Evolutionary conservation across 2,113 vertebrate species (phyloP), one percentile per base, ranked within the genome.

Genomic region (Cacatua alba): DNA sequence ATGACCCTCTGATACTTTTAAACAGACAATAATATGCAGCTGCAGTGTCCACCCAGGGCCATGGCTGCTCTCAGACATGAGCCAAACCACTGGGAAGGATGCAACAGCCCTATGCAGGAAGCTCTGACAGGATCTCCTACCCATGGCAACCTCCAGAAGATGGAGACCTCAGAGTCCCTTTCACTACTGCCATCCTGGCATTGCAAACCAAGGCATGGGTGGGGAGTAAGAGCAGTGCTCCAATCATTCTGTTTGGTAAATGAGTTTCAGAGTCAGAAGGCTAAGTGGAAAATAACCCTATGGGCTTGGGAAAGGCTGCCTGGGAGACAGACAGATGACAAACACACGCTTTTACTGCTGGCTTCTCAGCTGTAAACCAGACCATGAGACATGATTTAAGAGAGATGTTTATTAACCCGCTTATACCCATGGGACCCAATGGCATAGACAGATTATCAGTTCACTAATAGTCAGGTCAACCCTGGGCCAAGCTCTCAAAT

Each of bases 221-320:
- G 0, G 1, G 24, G 6, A 43, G 2, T 26, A 65, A 86, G 41
- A 76, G 13, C 1, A 64, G 7, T 0, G 0, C 9, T 92, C 14
- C 57, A 52, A 44, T 23, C 1, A 6, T 41, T 75, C 68, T 48
- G 10, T 55, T 81, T 35, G 6, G n/a, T 51, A 62, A 82, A 72
- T 4, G 1, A 37, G 17, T 74, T 78, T 81, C 26, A 65, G 33
- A 60, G 12, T 14, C 10, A n/a, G 25, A 5, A 71, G 15, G 18
- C 8, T 37, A 49, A 49, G 25, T 13, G 5, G 55, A 46, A 70
- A 75, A 92, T 10, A 88, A 25, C 4, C 8, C 18, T 21, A 12
- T 9, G 19, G 28, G n/a, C 72, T 48, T 53, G 17, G 37, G 33
- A 74, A 35, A 17, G 20, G 68, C 80, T 74, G 19, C 31, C 65